Conservation (phyloP, 1,140 invertebrate species). For the Hyphantria cunea region DNA sequence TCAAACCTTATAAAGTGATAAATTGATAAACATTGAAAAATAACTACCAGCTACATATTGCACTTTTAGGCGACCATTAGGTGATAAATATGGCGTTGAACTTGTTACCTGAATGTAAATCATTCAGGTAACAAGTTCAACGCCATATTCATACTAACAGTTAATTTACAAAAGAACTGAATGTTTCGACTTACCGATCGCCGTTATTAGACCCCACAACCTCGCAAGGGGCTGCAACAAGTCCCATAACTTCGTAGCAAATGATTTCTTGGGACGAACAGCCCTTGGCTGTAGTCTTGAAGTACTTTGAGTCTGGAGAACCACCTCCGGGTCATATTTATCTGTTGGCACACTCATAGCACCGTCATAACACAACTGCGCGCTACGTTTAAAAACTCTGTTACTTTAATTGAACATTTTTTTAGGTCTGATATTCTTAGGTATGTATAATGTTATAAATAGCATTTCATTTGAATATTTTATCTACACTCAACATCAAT, state of each 20-base stretch:
- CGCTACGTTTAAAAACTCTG: neutral
- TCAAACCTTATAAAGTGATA: too few relatives aligned
- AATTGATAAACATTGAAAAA: too few relatives aligned
- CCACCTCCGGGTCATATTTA: slow-evolving; percentile 36
- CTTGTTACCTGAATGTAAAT: too few relatives aligned
- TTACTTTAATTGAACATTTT: slow-evolving; percentile 3
- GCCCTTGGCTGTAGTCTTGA: slow-evolving; percentile 41
- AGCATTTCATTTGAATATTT: too few relatives aligned
- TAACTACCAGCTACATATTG: too few relatives aligned
- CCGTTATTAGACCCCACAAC: slow-evolving; percentile 69
- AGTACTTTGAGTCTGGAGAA: slow-evolving; percentile 33
- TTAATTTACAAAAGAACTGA: too few relatives aligned
- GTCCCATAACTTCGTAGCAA: slow-evolving; percentile 65
- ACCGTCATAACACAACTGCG: slow-evolving; percentile 7
- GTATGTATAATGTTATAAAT: too few relatives aligned
- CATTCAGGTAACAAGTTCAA: too few relatives aligned
- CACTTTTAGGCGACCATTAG: too few relatives aligned
- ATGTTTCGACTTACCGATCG: slow-evolving; percentile 49
- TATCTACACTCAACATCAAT: too few relatives aligned
- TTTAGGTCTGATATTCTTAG: neutral
- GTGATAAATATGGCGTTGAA: too few relatives aligned
- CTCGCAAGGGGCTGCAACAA: slow-evolving; percentile 68
- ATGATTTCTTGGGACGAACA: slow-evolving; percentile 51
- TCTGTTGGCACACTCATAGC: slow-evolving; percentile 36
- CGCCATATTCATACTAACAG: too few relatives aligned